Base-by-base conservation (phyloP, 92 coral and sea anemone species). In the Micromussa lordhowensis region DNA sequence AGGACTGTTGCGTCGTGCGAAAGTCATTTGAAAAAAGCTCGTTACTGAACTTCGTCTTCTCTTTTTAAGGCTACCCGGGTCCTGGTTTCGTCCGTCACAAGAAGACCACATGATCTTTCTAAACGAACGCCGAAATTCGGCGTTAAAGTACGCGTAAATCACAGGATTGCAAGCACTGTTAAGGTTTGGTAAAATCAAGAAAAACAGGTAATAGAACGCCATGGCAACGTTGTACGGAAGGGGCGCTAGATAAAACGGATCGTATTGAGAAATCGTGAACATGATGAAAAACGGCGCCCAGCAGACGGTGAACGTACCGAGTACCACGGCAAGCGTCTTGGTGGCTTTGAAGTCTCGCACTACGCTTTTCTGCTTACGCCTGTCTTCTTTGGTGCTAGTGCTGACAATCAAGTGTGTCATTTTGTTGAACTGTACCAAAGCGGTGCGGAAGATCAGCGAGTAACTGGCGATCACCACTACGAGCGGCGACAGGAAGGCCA, bases 161-260 rank as follows among this genome's bases (percentile, higher is more conserved):
- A 98, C 86, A 8, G 99, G 99, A 86, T 98, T 98, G 40, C 95
- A 94, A 86, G 98, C 95, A 31, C 96, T 94, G 93, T 98, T 98
- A 12, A 96, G 89, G 82, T 94, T 96, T 44, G 99, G 99, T 78
- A 96, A 77, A 24, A 96, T 80, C 15, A 80, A 55, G 57, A 85
- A 70, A 84, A 93, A 92, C 53, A 91, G 18, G 54, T 84, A 77
- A 48, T 85, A 49, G 13, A 89, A 30, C 21, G 91, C 80, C 13
- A 31, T 79, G 82, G 63, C 49, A 85, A 95, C 88, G 4, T 73
- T 64, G 4, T 15, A 0, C 3, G 94, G 91, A 18, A 93, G 83
- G 24, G n/a, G 28, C 9, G 4, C 1, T 32, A 90, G 28, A 8
- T 78, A 73, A 12, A 55, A 1, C 17, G 64, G 80, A 16, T 92